These are phyloP conservation scores for Calliopum simillimum DNA, from an alignment of 2,888 invertebrate genomes.

Conservation along the genomic window DNA sequence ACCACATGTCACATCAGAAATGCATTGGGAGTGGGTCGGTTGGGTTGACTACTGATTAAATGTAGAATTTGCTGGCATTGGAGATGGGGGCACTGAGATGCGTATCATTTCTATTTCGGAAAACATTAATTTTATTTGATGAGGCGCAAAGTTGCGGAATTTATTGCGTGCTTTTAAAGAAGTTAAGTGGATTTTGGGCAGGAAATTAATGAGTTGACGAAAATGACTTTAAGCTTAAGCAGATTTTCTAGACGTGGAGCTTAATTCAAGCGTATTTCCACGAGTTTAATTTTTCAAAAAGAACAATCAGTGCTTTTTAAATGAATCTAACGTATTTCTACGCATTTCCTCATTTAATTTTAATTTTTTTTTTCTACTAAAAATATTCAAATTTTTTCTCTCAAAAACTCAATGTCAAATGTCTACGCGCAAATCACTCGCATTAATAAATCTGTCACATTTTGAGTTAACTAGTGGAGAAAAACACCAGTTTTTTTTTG, in stretches of 20 bases:
- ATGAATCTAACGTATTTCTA: no score
- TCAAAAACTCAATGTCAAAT: neutral
- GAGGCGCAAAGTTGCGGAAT: slow-evolving; percentile 66
- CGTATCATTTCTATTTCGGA: slow-evolving; percentile 61
- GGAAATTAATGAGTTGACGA: slow-evolving; percentile 44
- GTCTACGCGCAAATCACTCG: no score
- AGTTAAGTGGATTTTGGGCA: slow-evolving; percentile 59
- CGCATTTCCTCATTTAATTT: no score
- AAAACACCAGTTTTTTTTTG: no score
- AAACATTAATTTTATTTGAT: slow-evolving; percentile 58
- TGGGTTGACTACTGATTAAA: neutral
- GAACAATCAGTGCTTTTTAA: no score
- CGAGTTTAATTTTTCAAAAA: no score
- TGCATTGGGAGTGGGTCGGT: slow-evolving; percentile 12
- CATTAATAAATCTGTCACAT: no score
- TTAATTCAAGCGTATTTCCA: no score
- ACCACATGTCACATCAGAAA: slow-evolving; percentile 24
- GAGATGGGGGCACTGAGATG: slow-evolving; percentile 49
- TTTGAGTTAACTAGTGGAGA: no score
- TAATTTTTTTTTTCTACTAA: no score
- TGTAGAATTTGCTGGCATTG: neutral
- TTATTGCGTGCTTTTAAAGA: slow-evolving; percentile 54
- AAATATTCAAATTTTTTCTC: neutral
- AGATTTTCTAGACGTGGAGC: neutral
- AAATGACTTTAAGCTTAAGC: neutral